Percentiles rank a stretch among this genome's conserved stretches.
phyloP scores from a whole-genome alignment of 2,888 invertebrate genomes.

The Cryptocheilus praepositus region DNA sequence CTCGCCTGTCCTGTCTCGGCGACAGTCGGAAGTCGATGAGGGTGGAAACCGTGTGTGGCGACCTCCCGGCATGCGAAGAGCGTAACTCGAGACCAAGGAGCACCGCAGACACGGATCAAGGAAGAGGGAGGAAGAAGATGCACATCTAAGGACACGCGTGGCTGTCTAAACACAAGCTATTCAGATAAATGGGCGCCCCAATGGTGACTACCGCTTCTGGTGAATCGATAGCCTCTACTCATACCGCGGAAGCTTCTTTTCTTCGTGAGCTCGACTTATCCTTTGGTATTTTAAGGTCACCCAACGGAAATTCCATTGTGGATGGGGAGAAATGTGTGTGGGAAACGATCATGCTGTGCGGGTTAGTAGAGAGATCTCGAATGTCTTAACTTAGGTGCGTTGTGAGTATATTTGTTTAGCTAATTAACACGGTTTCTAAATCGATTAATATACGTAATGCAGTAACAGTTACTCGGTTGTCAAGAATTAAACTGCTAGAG shows the following conservation, averaged over 20 bases:
- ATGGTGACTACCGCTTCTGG: not conserved
- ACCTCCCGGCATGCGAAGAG: constrained; percentile 29
- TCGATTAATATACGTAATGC: no score
- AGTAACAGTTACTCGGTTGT: no score
- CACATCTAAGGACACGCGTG: constrained; percentile 37
- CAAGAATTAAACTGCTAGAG: no score
- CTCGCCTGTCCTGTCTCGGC: no score
- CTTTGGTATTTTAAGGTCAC: not conserved
- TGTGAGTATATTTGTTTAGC: no score
- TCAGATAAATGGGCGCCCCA: constrained; percentile 48
- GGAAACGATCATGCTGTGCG: not conserved
- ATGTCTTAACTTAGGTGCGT: no score
- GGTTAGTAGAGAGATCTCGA: no score
- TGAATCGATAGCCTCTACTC: constrained; percentile 22
- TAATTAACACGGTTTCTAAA: no score
- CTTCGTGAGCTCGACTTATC: not conserved
- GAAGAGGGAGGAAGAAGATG: not conserved
- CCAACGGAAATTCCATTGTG: not conserved
- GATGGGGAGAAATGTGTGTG: not conserved
- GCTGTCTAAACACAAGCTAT: constrained; percentile 61
- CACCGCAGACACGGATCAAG: not conserved
- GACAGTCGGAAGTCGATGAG: constrained; percentile 30
- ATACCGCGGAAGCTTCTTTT: constrained; percentile 10
- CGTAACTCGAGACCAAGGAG: constrained; percentile 5
- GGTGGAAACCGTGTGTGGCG: constrained; percentile 41